A percentile compares a stretch with the other conserved stretches of the same genome.
Evolutionary conservation across 1,140 invertebrate genomes (phyloP).

Genomic region (Probaryconus sp.): DNA sequence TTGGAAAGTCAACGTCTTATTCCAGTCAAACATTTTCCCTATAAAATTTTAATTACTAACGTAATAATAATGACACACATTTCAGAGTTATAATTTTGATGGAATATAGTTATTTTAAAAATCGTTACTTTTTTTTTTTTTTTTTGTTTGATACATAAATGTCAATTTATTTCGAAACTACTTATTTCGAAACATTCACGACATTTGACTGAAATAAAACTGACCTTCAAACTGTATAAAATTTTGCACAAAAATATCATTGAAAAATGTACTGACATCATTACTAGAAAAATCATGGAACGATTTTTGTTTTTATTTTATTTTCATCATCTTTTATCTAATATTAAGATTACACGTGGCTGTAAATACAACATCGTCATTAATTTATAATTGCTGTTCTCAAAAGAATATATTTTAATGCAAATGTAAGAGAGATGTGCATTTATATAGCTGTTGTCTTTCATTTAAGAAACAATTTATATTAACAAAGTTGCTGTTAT

Average conservation of each 20-base stretch:
- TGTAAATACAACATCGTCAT: constrained; percentile 41
- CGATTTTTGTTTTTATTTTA: too few species aligned
- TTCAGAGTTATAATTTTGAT: too few species aligned
- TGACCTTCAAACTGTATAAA: constrained; percentile 30
- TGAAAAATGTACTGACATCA: too few species aligned
- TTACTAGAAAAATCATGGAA: too few species aligned
- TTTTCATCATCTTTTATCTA: constrained; percentile 2
- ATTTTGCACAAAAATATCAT: constrained; percentile 22
- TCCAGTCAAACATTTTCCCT: constrained; percentile 13
- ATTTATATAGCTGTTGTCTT: constrained; percentile 2
- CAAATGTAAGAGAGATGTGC: constrained; percentile 14
- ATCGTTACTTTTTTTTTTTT: too few species aligned
- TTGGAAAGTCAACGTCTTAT: constrained; percentile 19
- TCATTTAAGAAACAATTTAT: not conserved
- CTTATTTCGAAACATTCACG: too few species aligned
- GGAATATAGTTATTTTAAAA: too few species aligned
- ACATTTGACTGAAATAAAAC: constrained; percentile 14
- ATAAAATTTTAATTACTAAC: not conserved
- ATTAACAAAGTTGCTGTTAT: not conserved
- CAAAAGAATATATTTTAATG: constrained; percentile 49
- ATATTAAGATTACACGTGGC: constrained; percentile 3
- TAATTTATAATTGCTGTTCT: constrained; percentile 11
- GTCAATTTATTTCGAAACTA: too few species aligned
- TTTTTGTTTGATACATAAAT: too few species aligned
- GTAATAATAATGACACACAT: too few species aligned